Conservation (phyloP, 2,113 vertebrate species). For the Micronycteris hirsuta region DNA sequence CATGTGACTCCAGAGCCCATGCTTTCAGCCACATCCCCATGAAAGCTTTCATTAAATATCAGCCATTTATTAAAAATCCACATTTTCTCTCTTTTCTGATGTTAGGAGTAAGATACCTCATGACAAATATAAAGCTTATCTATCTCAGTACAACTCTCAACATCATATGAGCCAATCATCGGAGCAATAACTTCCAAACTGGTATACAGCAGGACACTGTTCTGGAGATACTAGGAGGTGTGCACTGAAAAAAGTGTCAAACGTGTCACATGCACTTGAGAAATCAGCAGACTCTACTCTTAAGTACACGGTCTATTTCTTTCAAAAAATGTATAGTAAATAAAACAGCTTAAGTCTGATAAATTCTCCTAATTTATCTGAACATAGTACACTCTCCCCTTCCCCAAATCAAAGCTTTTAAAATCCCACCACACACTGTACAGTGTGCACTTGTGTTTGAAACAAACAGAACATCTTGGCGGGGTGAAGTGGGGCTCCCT, state of each 20-base stretch:
- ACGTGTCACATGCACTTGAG: neutral
- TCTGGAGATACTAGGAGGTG: neutral
- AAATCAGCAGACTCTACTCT: neutral
- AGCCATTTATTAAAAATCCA: neutral
- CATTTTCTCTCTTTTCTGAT: neutral
- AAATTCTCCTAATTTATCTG: neutral
- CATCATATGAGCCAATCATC: neutral
- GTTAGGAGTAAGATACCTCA: neutral
- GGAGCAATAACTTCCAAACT: neutral
- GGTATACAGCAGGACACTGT: neutral
- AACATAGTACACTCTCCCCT: neutral
- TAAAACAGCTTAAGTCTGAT: neutral
- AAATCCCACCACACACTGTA: neutral
- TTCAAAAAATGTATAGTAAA: neutral
- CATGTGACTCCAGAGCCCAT: neutral
- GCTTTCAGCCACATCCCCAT: neutral
- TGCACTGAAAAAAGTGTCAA: neutral
- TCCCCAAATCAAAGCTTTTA: neutral
- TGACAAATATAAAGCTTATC: neutral
- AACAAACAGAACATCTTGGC: neutral
- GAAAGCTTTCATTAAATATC: neutral
- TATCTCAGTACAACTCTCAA: neutral
- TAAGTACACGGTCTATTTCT: neutral
- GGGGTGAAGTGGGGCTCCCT: neutral
- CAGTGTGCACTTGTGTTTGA: neutral